phyloP scores from a whole-genome alignment of 2,113 vertebrate species.

The Melanerpes aurifrons region DNA sequence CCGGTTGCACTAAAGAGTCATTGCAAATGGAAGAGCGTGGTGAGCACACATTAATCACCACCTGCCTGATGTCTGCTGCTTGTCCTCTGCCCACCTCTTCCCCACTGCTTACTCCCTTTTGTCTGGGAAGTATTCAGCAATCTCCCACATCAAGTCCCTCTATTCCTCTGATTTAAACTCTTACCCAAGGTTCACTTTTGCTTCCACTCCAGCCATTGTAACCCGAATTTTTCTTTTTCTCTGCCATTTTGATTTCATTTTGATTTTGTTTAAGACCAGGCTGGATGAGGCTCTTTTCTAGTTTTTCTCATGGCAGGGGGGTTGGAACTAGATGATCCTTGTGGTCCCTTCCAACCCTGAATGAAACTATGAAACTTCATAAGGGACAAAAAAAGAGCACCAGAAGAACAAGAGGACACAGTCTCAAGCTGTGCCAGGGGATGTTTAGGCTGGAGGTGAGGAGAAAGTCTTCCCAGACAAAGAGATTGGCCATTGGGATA shows the following conservation, averaged over 20 bases:
- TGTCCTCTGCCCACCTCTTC: neutral
- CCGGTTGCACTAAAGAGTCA: neutral
- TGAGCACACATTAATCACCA: neutral
- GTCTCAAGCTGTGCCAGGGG: too few relatives aligned
- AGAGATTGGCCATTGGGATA: too few relatives aligned
- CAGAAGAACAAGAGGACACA: too few relatives aligned
- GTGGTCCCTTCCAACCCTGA: too few relatives aligned
- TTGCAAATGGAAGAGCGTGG: fast-evolving
- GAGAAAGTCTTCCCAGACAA: too few relatives aligned
- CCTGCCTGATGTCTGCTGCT: neutral
- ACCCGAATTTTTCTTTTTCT: neutral
- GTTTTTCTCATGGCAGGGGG: too few relatives aligned
- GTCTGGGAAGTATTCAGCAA: neutral
- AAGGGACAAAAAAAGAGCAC: neutral
- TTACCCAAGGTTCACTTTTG: neutral
- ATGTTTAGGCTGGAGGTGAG: too few relatives aligned
- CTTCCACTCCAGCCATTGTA: neutral
- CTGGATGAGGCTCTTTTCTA: too few relatives aligned
- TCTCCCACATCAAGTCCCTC: neutral
- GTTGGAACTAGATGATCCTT: too few relatives aligned
- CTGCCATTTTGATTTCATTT: neutral
- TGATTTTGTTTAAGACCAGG: too few relatives aligned
- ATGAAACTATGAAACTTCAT: too few relatives aligned
- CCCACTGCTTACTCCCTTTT: neutral
- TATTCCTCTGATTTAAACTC: neutral